Evolutionary conservation across 2,888 invertebrate species (phyloP), one percentile per base, ranked within the genome.

Genomic region (Digitonthophagus gazella): DNA sequence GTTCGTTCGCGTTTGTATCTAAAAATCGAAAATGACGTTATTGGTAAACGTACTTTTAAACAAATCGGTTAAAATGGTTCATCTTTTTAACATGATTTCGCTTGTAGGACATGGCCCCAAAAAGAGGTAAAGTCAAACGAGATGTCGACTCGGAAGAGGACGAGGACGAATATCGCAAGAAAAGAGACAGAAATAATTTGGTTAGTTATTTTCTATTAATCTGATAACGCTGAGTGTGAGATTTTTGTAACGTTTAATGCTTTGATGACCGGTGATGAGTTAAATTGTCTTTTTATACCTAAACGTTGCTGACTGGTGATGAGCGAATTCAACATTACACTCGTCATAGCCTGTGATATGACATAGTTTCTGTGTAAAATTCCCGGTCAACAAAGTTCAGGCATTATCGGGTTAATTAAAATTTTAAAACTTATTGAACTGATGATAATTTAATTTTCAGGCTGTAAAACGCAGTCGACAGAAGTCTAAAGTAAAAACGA

Each of bases 401-500:
- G n/a, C n/a, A n/a, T n/a, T 61, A 8, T 28, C 57, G 15, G 14
- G 11, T 28, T 5, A 6, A 18, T 5, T 63, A 63, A 5, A 4
- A n/a, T n/a, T 19, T 44, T 66, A 14, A 11, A 20, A 28, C 5
- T 58, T 54, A 18, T n/a, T 8, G 16, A 57, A 57, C n/a, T 57
- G 5, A 1, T 4, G 1, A 4, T 57, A 57, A 57, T 11, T 5
- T 57, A 55, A n/a, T 14, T 70, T 68, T 57, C 82, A 93, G 90
- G 94, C 94, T 67, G 94, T 94, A 0, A 93, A 93, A 82, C 88
- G 92, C 73, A 93, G 93, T 75, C 85, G 94, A 72, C 91, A 89
- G 67, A 93, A 93, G 82, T 89, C 91, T 11, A 91, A 92, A 78
- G 86, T 90, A 77, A 86, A 91, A 69, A 93, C 93, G 0, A 90